phyloP scores from a whole-genome alignment of 2,797 vertebrate genomes.

The Semotilus atromaculatus region DNA sequence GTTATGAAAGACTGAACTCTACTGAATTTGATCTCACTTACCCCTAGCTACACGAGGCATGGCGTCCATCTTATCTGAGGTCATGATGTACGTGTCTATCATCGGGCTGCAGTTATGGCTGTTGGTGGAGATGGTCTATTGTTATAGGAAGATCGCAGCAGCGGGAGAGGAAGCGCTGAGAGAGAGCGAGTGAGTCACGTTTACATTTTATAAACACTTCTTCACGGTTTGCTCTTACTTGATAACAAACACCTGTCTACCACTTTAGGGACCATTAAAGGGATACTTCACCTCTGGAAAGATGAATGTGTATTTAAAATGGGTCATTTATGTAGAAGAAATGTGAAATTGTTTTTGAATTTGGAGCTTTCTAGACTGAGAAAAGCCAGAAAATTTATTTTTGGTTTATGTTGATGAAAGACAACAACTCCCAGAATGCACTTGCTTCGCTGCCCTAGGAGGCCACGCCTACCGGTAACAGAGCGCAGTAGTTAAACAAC shows the following conservation, averaged over 20 bases:
- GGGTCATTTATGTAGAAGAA: too few relatives aligned
- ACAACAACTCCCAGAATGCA: too few relatives aligned
- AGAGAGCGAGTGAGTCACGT: slow-evolving; percentile 86
- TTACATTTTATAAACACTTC: background rate
- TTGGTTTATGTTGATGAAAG: too few relatives aligned
- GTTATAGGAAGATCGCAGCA: slow-evolving; percentile 88
- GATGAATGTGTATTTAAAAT: too few relatives aligned
- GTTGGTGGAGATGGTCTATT: slow-evolving; percentile 92
- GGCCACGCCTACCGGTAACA: too few relatives aligned
- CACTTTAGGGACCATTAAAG: background rate
- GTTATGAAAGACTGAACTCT: too few relatives aligned
- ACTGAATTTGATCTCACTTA: background rate
- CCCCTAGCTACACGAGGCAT: slow-evolving; percentile 80
- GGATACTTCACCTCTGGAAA: too few relatives aligned
- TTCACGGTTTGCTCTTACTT: background rate
- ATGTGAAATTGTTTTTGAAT: too few relatives aligned
- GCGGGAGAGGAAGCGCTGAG: slow-evolving; percentile 87
- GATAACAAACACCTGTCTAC: background rate
- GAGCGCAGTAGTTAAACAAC: too few relatives aligned
- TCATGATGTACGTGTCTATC: slow-evolving; percentile 94
- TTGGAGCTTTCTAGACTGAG: too few relatives aligned
- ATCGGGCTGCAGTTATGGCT: slow-evolving; percentile 92
- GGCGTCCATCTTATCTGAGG: slow-evolving; percentile 91
- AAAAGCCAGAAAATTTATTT: too few relatives aligned
- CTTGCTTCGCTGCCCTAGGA: too few relatives aligned